Percentiles rank a stretch among this genome's conserved stretches.
Conservation (phyloP, 2,113 vertebrate species). For the Macaca fascicularis region T2T-MFA8v1.1 NC_088395.1:87444501-87445000, state of each 20-base stretch:
- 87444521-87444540: neutral
- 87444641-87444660: neutral
- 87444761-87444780: neutral
- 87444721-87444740: neutral
- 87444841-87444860: neutral
- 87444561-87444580: neutral
- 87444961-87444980: neutral
- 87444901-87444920: neutral
- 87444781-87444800: neutral
- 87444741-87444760: neutral
- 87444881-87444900: neutral
- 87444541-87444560: neutral
- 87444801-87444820: neutral
- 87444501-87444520: neutral
- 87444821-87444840: neutral
- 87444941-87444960: neutral
- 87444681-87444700: neutral
- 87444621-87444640: neutral
- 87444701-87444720: neutral
- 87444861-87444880: neutral
- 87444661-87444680: neutral
- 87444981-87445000: neutral
- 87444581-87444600: neutral
- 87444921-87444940: neutral
- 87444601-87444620: neutral